These are phyloP conservation scores for Ophiothrix spiculata DNA, from an alignment of 35 echinoderm and acorn worm species.

Conservation along the genomic window DNA sequence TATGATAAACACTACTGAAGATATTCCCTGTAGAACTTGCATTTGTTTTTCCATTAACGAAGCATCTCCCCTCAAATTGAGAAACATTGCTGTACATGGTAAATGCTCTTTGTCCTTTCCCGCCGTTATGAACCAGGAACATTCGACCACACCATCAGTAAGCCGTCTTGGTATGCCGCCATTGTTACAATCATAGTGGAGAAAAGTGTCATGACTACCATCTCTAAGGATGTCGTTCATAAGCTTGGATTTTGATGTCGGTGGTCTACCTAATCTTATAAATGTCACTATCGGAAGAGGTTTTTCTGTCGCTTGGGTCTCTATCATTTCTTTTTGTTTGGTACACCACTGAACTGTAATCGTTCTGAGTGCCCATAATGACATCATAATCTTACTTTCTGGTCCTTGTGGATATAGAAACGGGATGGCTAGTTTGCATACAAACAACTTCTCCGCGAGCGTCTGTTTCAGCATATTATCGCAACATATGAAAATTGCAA, in stretches of 20 bases:
- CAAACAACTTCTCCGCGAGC: not conserved
- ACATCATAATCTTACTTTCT: not conserved
- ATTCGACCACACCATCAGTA: not conserved
- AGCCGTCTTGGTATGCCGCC: not conserved
- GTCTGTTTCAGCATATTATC: not conserved
- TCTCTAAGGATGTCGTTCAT: constrained; percentile 4
- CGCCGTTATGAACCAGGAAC: constrained; percentile 15
- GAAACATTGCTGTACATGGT: not conserved
- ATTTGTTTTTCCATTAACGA: not conserved
- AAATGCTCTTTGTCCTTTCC: not conserved
- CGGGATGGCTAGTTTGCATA: not conserved
- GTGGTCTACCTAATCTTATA: constrained; percentile 16
- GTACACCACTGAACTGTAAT: not conserved
- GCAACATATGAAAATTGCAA: not conserved
- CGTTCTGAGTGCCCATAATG: not conserved
- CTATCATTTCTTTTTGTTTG: not conserved
- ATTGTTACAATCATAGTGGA: constrained; percentile 27
- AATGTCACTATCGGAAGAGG: constrained; percentile 12
- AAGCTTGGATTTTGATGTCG: not conserved
- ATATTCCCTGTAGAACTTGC: not conserved
- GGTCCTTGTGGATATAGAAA: not conserved
- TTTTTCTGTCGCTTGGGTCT: constrained; percentile 8
- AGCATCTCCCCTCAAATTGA: not conserved
- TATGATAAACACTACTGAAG: not conserved
- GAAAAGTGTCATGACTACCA: constrained; percentile 30